Evolutionary conservation across 2,113 vertebrate genomes (phyloP), one percentile per base, ranked within the genome.

Genomic region (Channa maculata): DNA sequence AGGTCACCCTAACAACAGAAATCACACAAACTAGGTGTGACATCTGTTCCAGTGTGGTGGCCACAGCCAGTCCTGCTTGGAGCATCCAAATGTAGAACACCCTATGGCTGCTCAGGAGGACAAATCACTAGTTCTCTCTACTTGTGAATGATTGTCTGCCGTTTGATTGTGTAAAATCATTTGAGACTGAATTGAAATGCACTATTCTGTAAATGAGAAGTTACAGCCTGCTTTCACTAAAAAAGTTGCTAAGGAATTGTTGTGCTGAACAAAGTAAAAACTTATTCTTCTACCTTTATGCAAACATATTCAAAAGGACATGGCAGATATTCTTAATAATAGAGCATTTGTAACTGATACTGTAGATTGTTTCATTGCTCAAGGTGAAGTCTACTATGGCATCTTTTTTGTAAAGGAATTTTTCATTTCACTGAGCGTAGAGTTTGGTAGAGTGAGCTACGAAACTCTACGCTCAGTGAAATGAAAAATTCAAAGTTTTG

Each of bases 1-100:
- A 87, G 90, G 88, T 89, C 80, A 88, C 54, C 79, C 38, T 55
- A 52, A 88, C 85, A 79, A 85, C 81, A 83, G 82, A 73, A 68
- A 89, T 92, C 89, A 89, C 84, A 86, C 84, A 93, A 92, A 92
- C 82, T 86, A 91, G 83, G 88, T 89, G 92, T 88, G 91, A 93
- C 92, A 91, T 88, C 78, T 91, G 90, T 82, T 88, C 83, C 79
- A 85, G 84, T 50, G 75, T 51, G 55, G 85, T 58, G 81, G 85
- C 80, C 83, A 76, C 57, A 75, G 80, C 75, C 72, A 77, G 75
- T 58, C 75, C 76, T 75, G 83, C 65, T 45, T 37, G 58, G 58
- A 84, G 70, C 80, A 86, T 84, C 77, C 60, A 84, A 83, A 88
- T 74, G 75, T 24, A 46, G 33, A 88, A 41, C 55, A 46, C 43